Evolutionary conservation across 1,140 invertebrate genomes (phyloP), one percentile per base, ranked within the genome.

Genomic region (Dendrolimus kikuchii): DNA sequence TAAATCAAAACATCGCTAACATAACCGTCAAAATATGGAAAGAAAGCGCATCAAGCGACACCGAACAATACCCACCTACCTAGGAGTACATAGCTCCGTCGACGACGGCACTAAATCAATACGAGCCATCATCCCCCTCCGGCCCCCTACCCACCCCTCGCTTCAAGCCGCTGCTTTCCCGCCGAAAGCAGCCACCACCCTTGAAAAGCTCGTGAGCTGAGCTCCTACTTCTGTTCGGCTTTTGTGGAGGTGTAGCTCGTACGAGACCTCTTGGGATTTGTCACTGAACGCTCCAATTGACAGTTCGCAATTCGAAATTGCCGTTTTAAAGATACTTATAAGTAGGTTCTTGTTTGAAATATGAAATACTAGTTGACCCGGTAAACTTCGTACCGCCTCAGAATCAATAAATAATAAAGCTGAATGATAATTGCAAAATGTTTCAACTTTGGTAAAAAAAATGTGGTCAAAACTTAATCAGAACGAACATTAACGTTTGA

Each of bases 71-170:
- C 71, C 72, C 71, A 73, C 72, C 78, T 73, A 80, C 64, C 76
- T 75, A 80, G 58, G 64, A 79, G 73, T 82, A 85, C 77, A 81
- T 82, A 86, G 77, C 80, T 72, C 60, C 77, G 79, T 79, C 83
- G 83, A 85, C 83, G 83, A 86, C 81, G 83, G 84, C 87, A 88
- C 81, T 88, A 88, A 88, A 88, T 88, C 86, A 88, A 88, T 88
- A 88, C 86, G 80, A 81, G 77, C 82, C 85, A 84, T 88, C 85
- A 85, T 77, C 61, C 76, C 78, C 79, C 74, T 60, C 70, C 60
- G 67, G 71, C 57, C 59, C 60, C 61, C 64, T 54, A 56, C 62
- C 57, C 68, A 66, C 66, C 60, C 62, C 42, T 62, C 66, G 62
- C 66, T 72, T 74, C 62, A 76, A 79, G 71, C 75, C 77, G 74